phyloP scores from a whole-genome alignment of 2,888 invertebrate genomes.

The Troides aeacus region DNA sequence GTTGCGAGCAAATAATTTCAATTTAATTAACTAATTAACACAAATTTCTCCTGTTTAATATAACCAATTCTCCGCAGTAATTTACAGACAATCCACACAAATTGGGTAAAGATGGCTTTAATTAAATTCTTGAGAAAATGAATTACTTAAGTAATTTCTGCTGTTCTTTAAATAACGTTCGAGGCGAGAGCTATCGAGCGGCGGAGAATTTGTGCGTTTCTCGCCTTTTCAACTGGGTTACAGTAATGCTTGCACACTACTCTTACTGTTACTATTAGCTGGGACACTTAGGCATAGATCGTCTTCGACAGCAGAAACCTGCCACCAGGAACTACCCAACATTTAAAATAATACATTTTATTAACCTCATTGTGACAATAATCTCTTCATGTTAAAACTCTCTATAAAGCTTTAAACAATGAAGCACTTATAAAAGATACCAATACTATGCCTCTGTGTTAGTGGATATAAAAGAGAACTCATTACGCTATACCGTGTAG shows the following conservation, averaged over 20 bases:
- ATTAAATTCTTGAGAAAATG: slow-evolving; percentile 29
- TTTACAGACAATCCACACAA: slow-evolving; percentile 29
- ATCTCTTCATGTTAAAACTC: too few species aligned
- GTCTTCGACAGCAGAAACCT: too few species aligned
- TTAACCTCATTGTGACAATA: too few species aligned
- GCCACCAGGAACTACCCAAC: too few species aligned
- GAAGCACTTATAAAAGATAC: too few species aligned
- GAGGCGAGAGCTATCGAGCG: slow-evolving; percentile 1
- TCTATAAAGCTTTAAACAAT: too few species aligned
- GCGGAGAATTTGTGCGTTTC: slow-evolving; percentile 9
- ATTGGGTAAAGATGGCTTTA: slow-evolving; percentile 26
- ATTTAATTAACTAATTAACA: slow-evolving; percentile 23
- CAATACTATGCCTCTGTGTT: too few species aligned
- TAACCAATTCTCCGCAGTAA: slow-evolving; percentile 20
- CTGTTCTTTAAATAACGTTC: slow-evolving; percentile 16
- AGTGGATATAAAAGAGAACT: too few species aligned
- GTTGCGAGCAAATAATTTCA: slow-evolving; percentile 5
- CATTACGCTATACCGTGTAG: too few species aligned
- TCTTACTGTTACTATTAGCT: background rate
- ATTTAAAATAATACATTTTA: too few species aligned
- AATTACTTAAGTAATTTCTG: slow-evolving; percentile 22
- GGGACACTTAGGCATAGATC: background rate
- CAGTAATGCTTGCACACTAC: background rate
- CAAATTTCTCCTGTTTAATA: slow-evolving; percentile 22
- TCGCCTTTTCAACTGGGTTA: background rate